Percentiles rank a stretch among this genome's conserved stretches.
These are phyloP conservation scores for Drosophila lacteicornis DNA, from an alignment of 1,140 invertebrate species.

Conservation along the genomic window DNA sequence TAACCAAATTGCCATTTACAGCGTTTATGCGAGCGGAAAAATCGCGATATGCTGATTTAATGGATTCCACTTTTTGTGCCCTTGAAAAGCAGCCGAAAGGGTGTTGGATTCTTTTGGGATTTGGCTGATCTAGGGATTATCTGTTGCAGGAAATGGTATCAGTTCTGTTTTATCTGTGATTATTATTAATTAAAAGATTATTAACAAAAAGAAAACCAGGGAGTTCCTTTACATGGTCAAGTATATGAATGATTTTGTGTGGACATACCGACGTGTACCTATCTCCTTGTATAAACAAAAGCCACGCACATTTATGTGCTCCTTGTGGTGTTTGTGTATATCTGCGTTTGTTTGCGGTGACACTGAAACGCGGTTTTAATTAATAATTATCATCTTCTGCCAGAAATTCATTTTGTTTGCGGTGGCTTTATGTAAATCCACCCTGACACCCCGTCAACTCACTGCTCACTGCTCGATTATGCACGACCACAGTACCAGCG, in stretches of 20 bases:
- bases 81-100: background rate
- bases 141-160: too few relatives aligned
- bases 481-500: constrained; percentile 20
- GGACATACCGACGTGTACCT: background rate
- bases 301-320: constrained; percentile 1
- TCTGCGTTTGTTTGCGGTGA: constrained; percentile 46
- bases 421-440: constrained; percentile 27
- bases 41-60: constrained; percentile 1
- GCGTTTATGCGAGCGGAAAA: constrained; percentile 16
- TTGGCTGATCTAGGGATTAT: background rate
- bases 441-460: background rate
- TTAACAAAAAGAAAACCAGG: background rate
- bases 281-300: constrained; percentile 7
- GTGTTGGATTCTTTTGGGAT: background rate
- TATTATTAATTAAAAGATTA: background rate
- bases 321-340: constrained; percentile 16
- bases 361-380: constrained; percentile 72
- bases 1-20: constrained; percentile 38
- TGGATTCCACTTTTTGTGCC: constrained; percentile 3
- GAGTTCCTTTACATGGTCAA: too few relatives aligned
- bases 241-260: background rate
- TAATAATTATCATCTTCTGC: constrained; percentile 68
- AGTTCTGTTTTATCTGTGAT: too few relatives aligned
- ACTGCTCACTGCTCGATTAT: constrained; percentile 17
- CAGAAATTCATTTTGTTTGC: constrained; percentile 47